Evolutionary conservation across 2,113 vertebrate genomes (phyloP).

Genomic region (Caretta caretta): DNA sequence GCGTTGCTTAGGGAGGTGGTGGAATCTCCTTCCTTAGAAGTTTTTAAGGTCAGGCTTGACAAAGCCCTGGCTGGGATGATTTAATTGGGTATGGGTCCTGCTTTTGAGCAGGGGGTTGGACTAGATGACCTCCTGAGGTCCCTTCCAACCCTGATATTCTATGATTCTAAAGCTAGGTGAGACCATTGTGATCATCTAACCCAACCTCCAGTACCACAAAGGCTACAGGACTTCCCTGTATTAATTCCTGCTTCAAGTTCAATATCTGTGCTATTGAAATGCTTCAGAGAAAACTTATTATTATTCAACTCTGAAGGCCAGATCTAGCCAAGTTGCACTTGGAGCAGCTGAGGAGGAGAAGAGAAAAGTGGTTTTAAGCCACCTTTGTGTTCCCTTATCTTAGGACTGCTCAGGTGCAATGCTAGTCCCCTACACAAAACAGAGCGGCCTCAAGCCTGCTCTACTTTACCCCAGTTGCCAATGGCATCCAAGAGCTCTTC

Average conservation of each 20-base stretch:
- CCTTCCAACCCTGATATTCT: no score
- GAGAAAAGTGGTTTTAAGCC: neutral
- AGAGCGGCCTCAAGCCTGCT: neutral
- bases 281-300: neutral
- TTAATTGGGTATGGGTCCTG: no score
- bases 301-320: neutral
- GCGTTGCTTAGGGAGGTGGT: no score
- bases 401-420: neutral
- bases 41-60: no score
- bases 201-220: neutral
- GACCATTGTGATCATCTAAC: neutral
- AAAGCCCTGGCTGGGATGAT: no score
- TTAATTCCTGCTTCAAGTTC: neutral
- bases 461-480: neutral
- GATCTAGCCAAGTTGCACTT: neutral
- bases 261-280: neutral
- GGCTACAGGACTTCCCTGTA: neutral
- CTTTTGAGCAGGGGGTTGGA: no score
- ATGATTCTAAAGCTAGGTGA: no score
- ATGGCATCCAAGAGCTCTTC: neutral
- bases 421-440: rapidly evolving
- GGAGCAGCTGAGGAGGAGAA: neutral
- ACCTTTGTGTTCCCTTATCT: neutral
- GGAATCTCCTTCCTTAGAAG: no score
- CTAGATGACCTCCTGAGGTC: no score